Percentiles rank a stretch among this genome's conserved stretches.
Conservation (phyloP, 2,888 invertebrate species). For the Romanomermis culicivorax region DNA sequence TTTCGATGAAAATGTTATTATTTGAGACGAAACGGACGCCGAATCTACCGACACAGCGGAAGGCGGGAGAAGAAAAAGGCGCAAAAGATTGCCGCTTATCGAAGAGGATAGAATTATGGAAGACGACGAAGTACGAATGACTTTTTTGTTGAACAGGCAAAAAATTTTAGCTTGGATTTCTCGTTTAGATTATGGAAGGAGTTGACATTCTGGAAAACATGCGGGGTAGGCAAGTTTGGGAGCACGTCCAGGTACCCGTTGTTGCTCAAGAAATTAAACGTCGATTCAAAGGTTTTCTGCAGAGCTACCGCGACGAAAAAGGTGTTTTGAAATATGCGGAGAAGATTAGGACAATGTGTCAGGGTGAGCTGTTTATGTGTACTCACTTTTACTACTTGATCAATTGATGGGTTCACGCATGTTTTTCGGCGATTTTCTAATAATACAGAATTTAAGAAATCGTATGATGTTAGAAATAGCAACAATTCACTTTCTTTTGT, state of each 20-base stretch:
- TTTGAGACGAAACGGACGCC: not conserved
- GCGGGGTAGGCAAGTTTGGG: slow-evolving; percentile 74
- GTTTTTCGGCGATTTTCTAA: too few species aligned
- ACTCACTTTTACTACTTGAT: slow-evolving; percentile 1
- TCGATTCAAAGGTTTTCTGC: slow-evolving; percentile 65
- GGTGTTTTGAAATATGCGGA: slow-evolving; percentile 74
- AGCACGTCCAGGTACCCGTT: slow-evolving; percentile 88
- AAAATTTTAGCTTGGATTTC: too few species aligned
- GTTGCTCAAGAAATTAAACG: slow-evolving; percentile 88
- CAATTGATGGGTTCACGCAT: too few species aligned
- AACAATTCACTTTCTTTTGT: too few species aligned
- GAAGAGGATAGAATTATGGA: not conserved
- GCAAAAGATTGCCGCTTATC: not conserved
- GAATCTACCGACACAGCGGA: not conserved
- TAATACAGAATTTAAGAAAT: too few species aligned
- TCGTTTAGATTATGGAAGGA: slow-evolving; percentile 68
- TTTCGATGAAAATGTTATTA: too few species aligned
- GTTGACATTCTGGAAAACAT: slow-evolving; percentile 96
- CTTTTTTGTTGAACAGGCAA: not conserved
- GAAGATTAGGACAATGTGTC: slow-evolving; percentile 78
- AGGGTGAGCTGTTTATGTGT: slow-evolving; percentile 32
- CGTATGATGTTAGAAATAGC: too few species aligned
- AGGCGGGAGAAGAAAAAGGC: not conserved
- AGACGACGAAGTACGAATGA: not conserved
- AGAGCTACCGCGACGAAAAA: slow-evolving; percentile 64